Evolutionary conservation across 2,888 invertebrate genomes (phyloP), one percentile per base, ranked within the genome.

Genomic region (Taenaris catops): DNA sequence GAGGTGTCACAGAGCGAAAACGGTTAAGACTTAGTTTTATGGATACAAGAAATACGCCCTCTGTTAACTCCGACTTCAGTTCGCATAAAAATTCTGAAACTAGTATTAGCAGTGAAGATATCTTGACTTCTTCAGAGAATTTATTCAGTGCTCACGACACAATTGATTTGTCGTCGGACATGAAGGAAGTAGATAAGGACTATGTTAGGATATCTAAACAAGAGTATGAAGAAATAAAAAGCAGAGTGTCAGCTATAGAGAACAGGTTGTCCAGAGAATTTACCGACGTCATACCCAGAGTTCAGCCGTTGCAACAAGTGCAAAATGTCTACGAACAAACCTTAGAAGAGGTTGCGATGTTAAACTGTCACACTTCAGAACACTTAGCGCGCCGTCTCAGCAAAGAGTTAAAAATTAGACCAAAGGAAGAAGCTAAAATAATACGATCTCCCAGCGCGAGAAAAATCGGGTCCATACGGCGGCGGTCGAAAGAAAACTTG

Each of bases 371-470:
- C 0, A 90, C 88, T 1, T 91, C 93, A 0, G 93, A 94, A 55
- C 90, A 92, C 43, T 71, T 94, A 40, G 94, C 93, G 1, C 89
- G 90, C 39, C 84, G 91, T 39, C 71, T 94, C 21, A 92, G 93
- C 51, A 90, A 90, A 55, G 93, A 94, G 62, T 64, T 94, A 24
- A 93, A 93, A 63, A 94, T 94, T 35, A 79, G 94, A 37, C 89
- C 91, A 24, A 92, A 91, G 38, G 86, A 87, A 17, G 92, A 93
- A 52, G 88, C 91, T 29, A 91, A 91, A 56, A 88, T 94, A 3
- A 92, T 94, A 41, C 76, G 94, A 46, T 94, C 94, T 0, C 95
- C 94, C 0, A 94, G 94, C 63, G 94, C 94, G 1, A 86, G 94
- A 29, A 94, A 94, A 87, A 95, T 94, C 38, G 94, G 94, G 8